Conservation (phyloP, 2,113 vertebrate species). For the Phrynosoma blainvillii region DNA sequence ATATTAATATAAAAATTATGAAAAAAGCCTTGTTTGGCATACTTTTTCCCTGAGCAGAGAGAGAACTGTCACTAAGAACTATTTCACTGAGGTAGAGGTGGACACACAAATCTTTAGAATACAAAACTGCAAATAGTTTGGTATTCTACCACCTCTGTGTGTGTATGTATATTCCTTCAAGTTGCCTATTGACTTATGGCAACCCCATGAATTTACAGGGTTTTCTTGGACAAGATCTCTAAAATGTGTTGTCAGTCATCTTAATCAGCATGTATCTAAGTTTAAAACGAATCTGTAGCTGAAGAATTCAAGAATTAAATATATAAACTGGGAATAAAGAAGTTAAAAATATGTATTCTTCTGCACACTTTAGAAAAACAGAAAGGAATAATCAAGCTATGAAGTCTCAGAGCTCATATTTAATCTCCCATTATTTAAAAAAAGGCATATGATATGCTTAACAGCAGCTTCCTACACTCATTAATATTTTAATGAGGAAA, state of each 20-base stretch:
- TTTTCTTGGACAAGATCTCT: not conserved
- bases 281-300: conserved; percentile 8
- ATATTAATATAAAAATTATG: too few relatives aligned
- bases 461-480: conserved; percentile 54
- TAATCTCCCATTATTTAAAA: conserved; percentile 68
- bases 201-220: too few relatives aligned
- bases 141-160: conserved; percentile 28
- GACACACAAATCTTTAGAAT: conserved; percentile 20
- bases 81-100: not conserved
- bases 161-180: too few relatives aligned
- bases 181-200: too few relatives aligned
- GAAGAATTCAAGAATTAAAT: conserved; percentile 7
- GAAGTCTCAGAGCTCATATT: conserved; percentile 62
- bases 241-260: conserved; percentile 37
- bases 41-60: not conserved
- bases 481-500: conserved; percentile 49
- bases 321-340: conserved; percentile 54
- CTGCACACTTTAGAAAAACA: conserved; percentile 61
- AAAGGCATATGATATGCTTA: conserved; percentile 62
- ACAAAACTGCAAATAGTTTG: conserved; percentile 38
- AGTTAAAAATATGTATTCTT: conserved; percentile 67
- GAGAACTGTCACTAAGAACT: conserved; percentile 50
- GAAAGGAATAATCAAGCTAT: conserved; percentile 68
- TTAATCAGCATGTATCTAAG: conserved; percentile 46
- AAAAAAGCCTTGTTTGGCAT: not conserved